These are phyloP conservation scores for Muscina levida DNA, from an alignment of 2,888 invertebrate genomes.

Conservation along the genomic window DNA sequence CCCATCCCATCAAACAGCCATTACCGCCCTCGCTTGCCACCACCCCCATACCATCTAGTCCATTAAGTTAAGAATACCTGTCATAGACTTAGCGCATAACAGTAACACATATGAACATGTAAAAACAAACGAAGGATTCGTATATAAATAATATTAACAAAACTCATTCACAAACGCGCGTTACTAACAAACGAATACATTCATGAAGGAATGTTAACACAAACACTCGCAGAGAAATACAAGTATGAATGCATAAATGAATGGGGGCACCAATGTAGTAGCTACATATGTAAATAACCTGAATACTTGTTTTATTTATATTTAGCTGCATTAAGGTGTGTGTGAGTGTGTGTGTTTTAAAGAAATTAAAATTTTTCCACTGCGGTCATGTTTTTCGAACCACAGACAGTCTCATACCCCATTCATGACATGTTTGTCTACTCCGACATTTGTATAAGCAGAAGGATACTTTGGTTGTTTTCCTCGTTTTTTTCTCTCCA, in stretches of 20 bases:
- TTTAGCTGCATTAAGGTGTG: neutral
- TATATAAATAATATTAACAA: constrained; percentile 52
- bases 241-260: no score
- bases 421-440: neutral
- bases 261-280: neutral
- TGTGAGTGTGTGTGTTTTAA: constrained; percentile 37
- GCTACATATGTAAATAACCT: neutral
- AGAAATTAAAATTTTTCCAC: constrained; percentile 61
- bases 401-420: constrained; percentile 54
- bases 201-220: no score
- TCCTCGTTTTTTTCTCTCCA: neutral
- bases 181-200: no score
- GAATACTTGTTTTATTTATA: constrained; percentile 2
- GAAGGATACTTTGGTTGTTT: no score
- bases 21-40: neutral
- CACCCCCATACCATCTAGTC: neutral
- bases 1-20: neutral
- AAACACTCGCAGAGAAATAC: no score
- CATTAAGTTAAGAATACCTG: neutral
- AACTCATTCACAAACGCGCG: neutral
- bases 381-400: constrained; percentile 60
- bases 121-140: neutral
- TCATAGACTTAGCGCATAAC: neutral
- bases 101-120: neutral
- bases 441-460: neutral